A percentile compares a stretch with the other conserved stretches of the same genome.
Conservation (phyloP, 2,113 vertebrate genomes). For the Pluvialis apricaria region DNA sequence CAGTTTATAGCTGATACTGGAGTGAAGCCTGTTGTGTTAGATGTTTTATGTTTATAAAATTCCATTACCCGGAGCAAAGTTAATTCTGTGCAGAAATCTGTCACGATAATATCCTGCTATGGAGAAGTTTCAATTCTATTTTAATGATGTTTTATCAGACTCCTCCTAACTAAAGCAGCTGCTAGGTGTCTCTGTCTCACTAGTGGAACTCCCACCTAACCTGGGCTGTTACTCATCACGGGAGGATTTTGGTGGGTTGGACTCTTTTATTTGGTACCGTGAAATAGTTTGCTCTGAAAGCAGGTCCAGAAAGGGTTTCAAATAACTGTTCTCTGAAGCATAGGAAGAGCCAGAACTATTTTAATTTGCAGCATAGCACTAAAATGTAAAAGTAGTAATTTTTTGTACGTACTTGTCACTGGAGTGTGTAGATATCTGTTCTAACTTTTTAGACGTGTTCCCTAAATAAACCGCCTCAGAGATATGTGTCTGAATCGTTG, state of each 20-base stretch:
- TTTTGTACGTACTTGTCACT: background rate
- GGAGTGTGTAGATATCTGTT: background rate
- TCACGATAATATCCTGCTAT: background rate
- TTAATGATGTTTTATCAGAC: background rate
- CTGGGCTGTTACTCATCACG: background rate
- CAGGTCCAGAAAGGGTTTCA: background rate
- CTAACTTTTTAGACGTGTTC: accelerated
- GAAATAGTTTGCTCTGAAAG: background rate
- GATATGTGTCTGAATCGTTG: accelerated
- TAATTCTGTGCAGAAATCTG: background rate
- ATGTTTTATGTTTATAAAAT: background rate
- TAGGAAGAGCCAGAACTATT: background rate
- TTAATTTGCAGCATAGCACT: background rate
- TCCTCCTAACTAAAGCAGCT: background rate
- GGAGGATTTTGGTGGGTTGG: background rate
- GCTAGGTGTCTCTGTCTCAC: background rate
- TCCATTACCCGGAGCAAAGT: background rate
- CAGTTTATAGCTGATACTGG: background rate
- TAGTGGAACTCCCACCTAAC: background rate
- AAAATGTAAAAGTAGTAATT: background rate
- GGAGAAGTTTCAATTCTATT: background rate
- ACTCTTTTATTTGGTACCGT: background rate
- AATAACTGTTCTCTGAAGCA: background rate
- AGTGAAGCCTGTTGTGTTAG: background rate
- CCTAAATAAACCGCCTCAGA: background rate